phyloP scores from a whole-genome alignment of 2,797 vertebrate genomes.

The Darevskia mixta region DNA sequence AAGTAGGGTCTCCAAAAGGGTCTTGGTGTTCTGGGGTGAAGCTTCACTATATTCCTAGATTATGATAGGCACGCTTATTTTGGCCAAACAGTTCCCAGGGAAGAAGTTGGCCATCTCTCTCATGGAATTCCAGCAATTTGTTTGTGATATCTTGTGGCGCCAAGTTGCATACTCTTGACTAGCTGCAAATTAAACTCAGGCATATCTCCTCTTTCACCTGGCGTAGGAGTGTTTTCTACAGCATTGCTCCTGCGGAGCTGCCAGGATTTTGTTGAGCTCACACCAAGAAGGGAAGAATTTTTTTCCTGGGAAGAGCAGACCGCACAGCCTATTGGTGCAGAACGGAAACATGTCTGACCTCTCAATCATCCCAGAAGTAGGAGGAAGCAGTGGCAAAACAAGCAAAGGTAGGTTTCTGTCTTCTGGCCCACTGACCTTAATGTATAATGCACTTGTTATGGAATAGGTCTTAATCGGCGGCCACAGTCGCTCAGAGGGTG shows the following conservation, averaged over 20 bases:
- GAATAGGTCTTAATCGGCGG: background rate
- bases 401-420: conserved; percentile 71
- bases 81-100: background rate
- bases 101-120: conserved; percentile 9
- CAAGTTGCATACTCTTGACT: background rate
- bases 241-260: conserved; percentile 88
- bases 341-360: conserved; percentile 86
- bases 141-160: fast-evolving
- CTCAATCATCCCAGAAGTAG: conserved; percentile 87
- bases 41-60: background rate
- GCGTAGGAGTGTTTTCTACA: conserved; percentile 85
- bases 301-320: conserved; percentile 76
- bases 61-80: background rate
- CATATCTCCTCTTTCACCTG: conserved; percentile 47
- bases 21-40: background rate
- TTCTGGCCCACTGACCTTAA: background rate
- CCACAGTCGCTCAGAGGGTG: background rate
- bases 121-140: conserved; percentile 40
- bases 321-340: conserved; percentile 77
- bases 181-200: conserved; percentile 32
- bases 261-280: conserved; percentile 75
- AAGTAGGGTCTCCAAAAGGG: too few relatives aligned
- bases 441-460: background rate
- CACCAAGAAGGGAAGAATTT: conserved; percentile 80
- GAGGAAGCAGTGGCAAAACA: conserved; percentile 64